Conservation (phyloP, 2,113 vertebrate species). For the Cephalophus harveyi region DNA sequence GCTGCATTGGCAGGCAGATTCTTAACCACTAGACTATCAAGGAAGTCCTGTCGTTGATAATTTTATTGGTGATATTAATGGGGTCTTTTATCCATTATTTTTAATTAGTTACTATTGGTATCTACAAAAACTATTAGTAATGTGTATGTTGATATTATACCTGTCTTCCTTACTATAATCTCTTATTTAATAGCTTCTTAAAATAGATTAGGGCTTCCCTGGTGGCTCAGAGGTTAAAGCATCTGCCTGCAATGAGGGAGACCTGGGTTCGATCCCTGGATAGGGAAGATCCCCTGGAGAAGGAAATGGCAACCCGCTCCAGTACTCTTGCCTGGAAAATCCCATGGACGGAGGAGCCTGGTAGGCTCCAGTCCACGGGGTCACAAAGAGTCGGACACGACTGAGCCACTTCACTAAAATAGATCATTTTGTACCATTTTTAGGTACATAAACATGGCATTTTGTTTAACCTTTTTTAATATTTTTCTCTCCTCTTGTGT, state of each 20-base stretch:
- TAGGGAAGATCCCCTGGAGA: no score
- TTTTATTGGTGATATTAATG: background rate
- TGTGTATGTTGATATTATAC: background rate
- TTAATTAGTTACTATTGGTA: background rate
- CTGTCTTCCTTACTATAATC: background rate
- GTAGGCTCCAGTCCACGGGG: no score
- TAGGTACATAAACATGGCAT: background rate
- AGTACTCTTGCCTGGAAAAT: no score
- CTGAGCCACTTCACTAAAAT: background rate
- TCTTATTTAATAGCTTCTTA: background rate
- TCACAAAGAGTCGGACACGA: no score
- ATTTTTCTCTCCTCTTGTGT: background rate
- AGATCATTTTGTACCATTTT: background rate
- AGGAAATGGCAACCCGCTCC: no score
- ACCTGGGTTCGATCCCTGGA: no score
- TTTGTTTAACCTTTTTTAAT: background rate
- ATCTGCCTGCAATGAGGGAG: no score
- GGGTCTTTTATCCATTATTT: background rate
- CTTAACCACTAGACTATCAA: background rate
- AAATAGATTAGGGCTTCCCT: background rate
- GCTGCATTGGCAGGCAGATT: background rate
- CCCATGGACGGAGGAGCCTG: no score
- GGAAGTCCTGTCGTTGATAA: background rate
- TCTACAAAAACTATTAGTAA: background rate
- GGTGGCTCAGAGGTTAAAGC: no score